These are phyloP conservation scores for Amia ocellicauda DNA, from an alignment of 2,113 vertebrate species.

Conservation along the genomic window DNA sequence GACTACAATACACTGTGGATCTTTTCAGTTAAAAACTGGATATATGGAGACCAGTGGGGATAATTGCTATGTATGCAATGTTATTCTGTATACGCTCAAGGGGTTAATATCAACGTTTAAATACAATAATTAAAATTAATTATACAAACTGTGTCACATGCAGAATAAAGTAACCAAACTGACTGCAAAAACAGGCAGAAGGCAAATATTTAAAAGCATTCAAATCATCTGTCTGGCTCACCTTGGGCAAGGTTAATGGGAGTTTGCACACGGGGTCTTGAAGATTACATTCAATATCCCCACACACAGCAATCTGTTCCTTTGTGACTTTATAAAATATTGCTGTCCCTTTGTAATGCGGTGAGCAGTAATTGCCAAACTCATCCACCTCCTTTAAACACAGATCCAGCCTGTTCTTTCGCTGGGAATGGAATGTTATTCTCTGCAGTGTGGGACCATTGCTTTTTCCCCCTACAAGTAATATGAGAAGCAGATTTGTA, in stretches of 20 bases:
- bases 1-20: conserved; percentile 59
- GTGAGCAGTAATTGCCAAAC: conserved; percentile 79
- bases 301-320: conserved; percentile 51
- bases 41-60: too few species aligned
- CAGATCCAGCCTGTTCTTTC: conserved; percentile 62
- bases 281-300: conserved; percentile 45
- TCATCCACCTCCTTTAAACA: conserved; percentile 75
- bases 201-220: too few species aligned
- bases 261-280: conserved; percentile 73
- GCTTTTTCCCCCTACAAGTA: conserved; percentile 4
- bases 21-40: too few species aligned
- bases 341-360: conserved; percentile 78
- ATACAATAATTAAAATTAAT: too few species aligned
- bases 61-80: too few species aligned
- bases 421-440: conserved; percentile 79
- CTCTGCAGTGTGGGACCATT: conserved; percentile 22
- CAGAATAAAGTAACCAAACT: too few species aligned
- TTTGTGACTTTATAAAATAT: conserved; percentile 68
- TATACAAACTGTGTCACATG: too few species aligned
- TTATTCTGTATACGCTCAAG: too few species aligned
- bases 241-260: conserved; percentile 76
- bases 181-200: too few species aligned
- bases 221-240: conserved; percentile 28
- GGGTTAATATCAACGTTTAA: too few species aligned
- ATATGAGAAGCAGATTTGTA: too few species aligned